phyloP scores from a whole-genome alignment of 2,888 invertebrate species.

The Theodoxus fluviatilis region DNA sequence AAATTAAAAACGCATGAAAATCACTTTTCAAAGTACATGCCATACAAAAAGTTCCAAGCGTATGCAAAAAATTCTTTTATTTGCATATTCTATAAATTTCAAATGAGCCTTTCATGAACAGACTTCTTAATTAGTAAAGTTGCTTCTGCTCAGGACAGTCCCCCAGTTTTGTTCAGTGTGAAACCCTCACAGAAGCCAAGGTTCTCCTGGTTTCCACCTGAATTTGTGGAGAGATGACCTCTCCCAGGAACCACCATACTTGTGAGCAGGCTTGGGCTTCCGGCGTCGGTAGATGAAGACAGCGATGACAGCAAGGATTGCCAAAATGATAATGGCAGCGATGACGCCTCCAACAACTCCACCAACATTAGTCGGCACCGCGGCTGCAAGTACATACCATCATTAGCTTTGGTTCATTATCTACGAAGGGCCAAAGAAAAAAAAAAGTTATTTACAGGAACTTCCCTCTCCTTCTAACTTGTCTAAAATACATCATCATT shows the following conservation, averaged over 20 bases:
- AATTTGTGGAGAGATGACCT: slow-evolving; percentile 29
- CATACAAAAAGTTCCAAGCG: no score
- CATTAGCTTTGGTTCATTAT: slow-evolving; percentile 33
- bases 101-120: no score
- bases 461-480: background rate
- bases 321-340: slow-evolving; percentile 34
- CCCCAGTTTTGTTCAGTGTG: background rate
- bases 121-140: no score
- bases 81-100: no score
- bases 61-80: no score
- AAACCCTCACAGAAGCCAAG: background rate
- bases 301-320: slow-evolving; percentile 35
- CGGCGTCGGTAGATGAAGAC: slow-evolving; percentile 38
- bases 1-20: no score
- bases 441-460: background rate
- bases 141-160: no score
- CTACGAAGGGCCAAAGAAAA: slow-evolving; percentile 15
- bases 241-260: slow-evolving; percentile 28
- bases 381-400: slow-evolving; percentile 34
- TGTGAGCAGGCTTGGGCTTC: slow-evolving; percentile 38
- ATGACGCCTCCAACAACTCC: slow-evolving; percentile 40
- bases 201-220: slow-evolving; percentile 17
- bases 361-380: slow-evolving; percentile 33
- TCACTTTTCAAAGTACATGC: no score
- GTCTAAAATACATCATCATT: background rate